phyloP scores from a whole-genome alignment of 2,113 vertebrate genomes.

The Entomyzon cyanotis region DNA sequence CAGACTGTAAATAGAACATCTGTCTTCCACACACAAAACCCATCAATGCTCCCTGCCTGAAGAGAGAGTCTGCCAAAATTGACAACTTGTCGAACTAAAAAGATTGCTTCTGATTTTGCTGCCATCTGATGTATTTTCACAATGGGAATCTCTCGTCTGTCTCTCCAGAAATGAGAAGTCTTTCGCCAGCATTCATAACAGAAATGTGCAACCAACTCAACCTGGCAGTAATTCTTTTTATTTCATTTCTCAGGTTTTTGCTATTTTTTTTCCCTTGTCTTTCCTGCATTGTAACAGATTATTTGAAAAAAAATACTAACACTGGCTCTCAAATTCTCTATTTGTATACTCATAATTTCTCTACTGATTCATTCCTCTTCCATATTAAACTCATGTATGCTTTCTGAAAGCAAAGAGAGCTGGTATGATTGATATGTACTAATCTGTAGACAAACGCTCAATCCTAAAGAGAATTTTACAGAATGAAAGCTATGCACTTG shows the following conservation, averaged over 20 bases:
- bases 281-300: not conserved
- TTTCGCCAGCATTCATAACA: not conserved
- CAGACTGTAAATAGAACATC: slow-evolving; percentile 32
- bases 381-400: not conserved
- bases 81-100: slow-evolving; percentile 25
- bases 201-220: not conserved
- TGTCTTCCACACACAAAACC: slow-evolving; percentile 32
- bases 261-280: not conserved
- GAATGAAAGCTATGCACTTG: not conserved
- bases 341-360: not conserved
- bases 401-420: not conserved
- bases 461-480: not conserved
- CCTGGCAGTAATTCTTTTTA: not conserved
- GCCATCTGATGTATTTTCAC: not conserved
- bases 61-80: slow-evolving; percentile 7
- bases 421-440: not conserved
- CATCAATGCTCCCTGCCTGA: not conserved
- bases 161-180: not conserved
- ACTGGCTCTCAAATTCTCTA: not conserved
- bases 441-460: not conserved
- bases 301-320: not conserved
- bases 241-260: not conserved
- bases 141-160: not conserved
- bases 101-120: slow-evolving; percentile 4
- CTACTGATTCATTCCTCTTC: not conserved